Base-by-base conservation (phyloP, 2,113 vertebrate genomes). In the Pygathrix nemaeus region DNA sequence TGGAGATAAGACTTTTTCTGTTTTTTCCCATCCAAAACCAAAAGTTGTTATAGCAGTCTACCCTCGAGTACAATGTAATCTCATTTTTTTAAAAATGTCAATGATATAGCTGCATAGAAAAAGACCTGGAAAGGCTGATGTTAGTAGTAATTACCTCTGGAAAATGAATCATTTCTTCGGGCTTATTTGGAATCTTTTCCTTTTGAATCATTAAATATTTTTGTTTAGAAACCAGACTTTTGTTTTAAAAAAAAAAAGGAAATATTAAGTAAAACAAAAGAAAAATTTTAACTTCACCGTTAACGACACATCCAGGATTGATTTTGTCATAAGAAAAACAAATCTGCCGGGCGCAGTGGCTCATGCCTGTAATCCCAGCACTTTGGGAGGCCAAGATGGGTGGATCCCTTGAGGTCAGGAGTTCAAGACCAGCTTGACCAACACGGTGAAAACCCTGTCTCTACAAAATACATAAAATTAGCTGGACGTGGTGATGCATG, bases 191-290 rank as follows among this genome's bases (percentile, higher is more conserved):
- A 78, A 30, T 61, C 11, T 88, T 87, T 83, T 43, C 64, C 27
- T 79, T 94, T 88, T 64, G 23, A 92, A 93, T 91, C 30, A 88
- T 75, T 76, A 86, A 82, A 38, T 68, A 59, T 23, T 92, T 94
- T 68, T 75, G 13, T 76, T 66, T 72, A 32, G 45, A 90, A 92
- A 76, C 43, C 20, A 38, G 18, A 82, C 14, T 55, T 55, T 55
- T 55, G 6, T 55, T 55, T 20, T 2, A 18, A 18, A 55, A 55
- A 55, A 55, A 55, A 55, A 55, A 64, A 72, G 25, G 50, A 90
- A 81, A 78, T n/a, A 64, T 4, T 8, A 35, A 81, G 7, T 32
- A 27, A 76, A 83, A 64, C 6, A 32, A 66, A 86, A 59, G 23
- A 18, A 64, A 73, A 66, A 48, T 21, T 43, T 50, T 11, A 66